Conservation (phyloP, 2,797 vertebrate species). For the Sphaeramia orbicularis region DNA sequence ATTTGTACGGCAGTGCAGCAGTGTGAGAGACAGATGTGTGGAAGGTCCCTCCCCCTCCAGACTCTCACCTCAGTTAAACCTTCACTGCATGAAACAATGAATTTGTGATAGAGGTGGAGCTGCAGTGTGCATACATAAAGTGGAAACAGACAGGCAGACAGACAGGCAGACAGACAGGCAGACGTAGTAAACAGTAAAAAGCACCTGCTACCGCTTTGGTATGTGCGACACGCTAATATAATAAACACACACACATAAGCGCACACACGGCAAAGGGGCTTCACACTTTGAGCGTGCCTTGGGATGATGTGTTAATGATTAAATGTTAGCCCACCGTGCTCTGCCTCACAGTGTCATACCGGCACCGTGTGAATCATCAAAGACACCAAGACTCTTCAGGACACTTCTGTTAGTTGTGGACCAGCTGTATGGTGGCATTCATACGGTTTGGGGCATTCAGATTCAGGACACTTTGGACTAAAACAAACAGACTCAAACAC, state of each 20-base stretch:
- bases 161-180: constrained; percentile 1
- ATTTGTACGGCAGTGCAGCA: constrained; percentile 13
- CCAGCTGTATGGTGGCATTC: constrained; percentile 4
- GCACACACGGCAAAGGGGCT: constrained; percentile 2
- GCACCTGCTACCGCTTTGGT: constrained; percentile 22
- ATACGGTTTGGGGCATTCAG: background rate
- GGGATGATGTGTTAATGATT: constrained; percentile 37
- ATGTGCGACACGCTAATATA: background rate
- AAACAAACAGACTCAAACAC: too few relatives aligned
- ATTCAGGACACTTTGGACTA: too few relatives aligned
- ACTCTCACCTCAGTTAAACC: constrained; percentile 2
- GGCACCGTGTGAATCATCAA: constrained; percentile 34
- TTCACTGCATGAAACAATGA: constrained; percentile 15
- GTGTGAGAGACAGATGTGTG: constrained; percentile 22
- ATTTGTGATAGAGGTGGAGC: background rate
- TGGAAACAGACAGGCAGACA: background rate
- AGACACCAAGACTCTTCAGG: constrained; percentile 10
- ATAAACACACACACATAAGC: constrained; percentile 10
- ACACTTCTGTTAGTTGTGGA: constrained; percentile 3
- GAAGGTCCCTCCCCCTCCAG: background rate
- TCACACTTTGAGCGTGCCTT: constrained; percentile 12
- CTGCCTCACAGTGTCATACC: constrained; percentile 21
- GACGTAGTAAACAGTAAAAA: constrained; percentile 25
- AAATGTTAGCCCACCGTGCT: constrained; percentile 21
- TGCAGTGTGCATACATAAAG: background rate